Percentiles rank a stretch among this genome's conserved stretches.
phyloP scores from a whole-genome alignment of 2,113 vertebrate genomes.

The Oceanites oceanicus region DNA sequence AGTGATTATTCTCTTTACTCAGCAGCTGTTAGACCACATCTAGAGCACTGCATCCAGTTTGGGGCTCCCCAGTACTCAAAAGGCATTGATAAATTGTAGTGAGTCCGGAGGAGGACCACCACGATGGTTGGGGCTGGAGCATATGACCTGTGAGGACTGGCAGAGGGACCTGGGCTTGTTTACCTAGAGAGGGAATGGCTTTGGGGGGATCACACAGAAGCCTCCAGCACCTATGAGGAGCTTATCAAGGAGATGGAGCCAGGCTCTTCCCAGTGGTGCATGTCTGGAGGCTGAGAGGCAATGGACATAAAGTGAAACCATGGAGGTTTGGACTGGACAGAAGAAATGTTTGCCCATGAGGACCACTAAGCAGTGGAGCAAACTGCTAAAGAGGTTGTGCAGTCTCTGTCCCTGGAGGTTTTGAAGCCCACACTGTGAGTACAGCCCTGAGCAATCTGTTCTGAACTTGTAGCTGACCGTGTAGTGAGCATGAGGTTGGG shows the following conservation, averaged over 20 bases:
- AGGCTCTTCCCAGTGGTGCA: background rate
- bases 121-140: rapidly evolving
- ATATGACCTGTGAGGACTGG: background rate
- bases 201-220: background rate
- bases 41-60: rapidly evolving
- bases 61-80: rapidly evolving
- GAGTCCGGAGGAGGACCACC: background rate
- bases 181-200: background rate
- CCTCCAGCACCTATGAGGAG: background rate
- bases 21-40: background rate
- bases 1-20: background rate
- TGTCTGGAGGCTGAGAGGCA: background rate
- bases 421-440: background rate
- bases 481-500: background rate
- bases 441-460: background rate
- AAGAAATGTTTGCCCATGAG: background rate
- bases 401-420: background rate
- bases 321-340: background rate
- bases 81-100: background rate
- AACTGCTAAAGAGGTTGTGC: background rate
- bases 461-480: background rate
- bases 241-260: background rate
- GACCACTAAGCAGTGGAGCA: background rate
- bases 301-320: background rate
- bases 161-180: background rate